Conservation (phyloP, 2,113 vertebrate species). For the Oncorhynchus mykiss region DNA sequence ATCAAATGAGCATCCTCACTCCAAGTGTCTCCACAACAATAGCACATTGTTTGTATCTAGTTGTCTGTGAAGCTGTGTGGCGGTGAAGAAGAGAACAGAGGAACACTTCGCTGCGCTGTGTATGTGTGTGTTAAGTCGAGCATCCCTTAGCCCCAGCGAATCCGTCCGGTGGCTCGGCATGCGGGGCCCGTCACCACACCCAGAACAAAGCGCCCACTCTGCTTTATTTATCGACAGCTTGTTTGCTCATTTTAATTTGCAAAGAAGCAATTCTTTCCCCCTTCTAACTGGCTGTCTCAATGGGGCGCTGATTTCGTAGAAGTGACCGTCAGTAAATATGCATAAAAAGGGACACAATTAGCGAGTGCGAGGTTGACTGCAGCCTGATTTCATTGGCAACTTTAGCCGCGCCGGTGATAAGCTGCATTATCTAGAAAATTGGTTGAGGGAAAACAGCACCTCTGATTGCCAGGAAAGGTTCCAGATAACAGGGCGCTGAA, state of each 20-base stretch:
- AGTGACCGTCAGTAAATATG: constrained; percentile 99
- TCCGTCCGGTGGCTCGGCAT: constrained; percentile 46
- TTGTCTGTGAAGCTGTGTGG: constrained; percentile 65
- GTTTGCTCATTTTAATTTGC: constrained; percentile 99
- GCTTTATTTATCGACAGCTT: constrained; percentile 96
- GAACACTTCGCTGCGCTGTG: constrained; percentile 24
- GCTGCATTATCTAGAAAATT: constrained; percentile 99
- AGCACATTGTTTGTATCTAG: constrained; percentile 71
- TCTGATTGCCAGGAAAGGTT: constrained; percentile 99
- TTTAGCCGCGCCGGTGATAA: constrained; percentile 98
- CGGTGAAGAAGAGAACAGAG: constrained; percentile 48
- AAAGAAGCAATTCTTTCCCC: constrained; percentile 86
- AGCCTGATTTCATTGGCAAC: constrained; percentile 98
- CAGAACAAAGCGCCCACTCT: constrained; percentile 85
- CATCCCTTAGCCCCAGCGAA: constrained; percentile 69
- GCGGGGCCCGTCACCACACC: constrained; percentile 51
- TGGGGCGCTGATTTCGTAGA: constrained; percentile 98
- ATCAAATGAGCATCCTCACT: constrained; percentile 76
- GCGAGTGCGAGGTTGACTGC: constrained; percentile 93
- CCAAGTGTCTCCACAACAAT: constrained; percentile 70
- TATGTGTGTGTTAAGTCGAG: constrained; percentile 56
- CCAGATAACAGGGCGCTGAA: constrained; percentile 99
- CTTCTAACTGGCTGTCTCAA: constrained; percentile 90
- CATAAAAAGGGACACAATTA: constrained; percentile 99
- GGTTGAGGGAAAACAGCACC: constrained; percentile 99